Evolutionary conservation across 2,888 invertebrate species (phyloP).

Genomic region (Acrobasis consociella): DNA sequence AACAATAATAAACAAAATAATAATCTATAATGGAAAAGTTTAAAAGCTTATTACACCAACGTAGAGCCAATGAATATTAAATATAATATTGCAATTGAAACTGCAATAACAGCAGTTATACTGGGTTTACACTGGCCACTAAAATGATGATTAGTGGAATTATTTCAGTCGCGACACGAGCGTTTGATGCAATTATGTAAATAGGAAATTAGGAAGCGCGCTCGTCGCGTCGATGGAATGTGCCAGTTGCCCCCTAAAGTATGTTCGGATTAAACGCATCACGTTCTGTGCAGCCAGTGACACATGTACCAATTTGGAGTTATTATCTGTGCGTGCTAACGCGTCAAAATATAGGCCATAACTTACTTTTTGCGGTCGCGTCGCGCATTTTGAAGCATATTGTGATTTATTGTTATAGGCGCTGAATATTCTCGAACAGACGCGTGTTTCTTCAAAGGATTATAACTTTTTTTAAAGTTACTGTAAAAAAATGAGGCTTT

Average conservation of each 20-base stretch:
- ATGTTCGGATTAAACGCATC: constrained; percentile 45
- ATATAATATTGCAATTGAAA: constrained; percentile 8
- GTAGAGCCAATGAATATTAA: constrained; percentile 1
- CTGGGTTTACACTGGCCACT: constrained; percentile 36
- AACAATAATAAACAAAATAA: too few relatives aligned
- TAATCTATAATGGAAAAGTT: too few relatives aligned
- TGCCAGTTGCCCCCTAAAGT: background rate
- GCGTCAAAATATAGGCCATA: constrained; percentile 21
- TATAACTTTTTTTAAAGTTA: too few relatives aligned
- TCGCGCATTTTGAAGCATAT: constrained; percentile 10
- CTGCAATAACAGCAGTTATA: constrained; percentile 20
- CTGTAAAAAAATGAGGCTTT: too few relatives aligned
- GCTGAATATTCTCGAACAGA: constrained; percentile 5
- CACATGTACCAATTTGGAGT: constrained; percentile 33
- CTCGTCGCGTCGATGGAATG: background rate
- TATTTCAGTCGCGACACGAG: constrained; percentile 43
- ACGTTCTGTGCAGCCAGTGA: constrained; percentile 37
- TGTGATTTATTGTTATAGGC: constrained; percentile 15
- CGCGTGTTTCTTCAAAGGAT: background rate
- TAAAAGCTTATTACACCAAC: background rate
- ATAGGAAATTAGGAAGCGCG: constrained; percentile 50
- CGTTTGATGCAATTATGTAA: constrained; percentile 65
- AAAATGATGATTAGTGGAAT: constrained; percentile 58
- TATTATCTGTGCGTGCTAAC: constrained; percentile 24
- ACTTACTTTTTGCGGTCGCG: constrained; percentile 13